Evolutionary conservation across 1,140 invertebrate genomes (phyloP).

Genomic region (Paramacrobiotus metropolitanus): DNA sequence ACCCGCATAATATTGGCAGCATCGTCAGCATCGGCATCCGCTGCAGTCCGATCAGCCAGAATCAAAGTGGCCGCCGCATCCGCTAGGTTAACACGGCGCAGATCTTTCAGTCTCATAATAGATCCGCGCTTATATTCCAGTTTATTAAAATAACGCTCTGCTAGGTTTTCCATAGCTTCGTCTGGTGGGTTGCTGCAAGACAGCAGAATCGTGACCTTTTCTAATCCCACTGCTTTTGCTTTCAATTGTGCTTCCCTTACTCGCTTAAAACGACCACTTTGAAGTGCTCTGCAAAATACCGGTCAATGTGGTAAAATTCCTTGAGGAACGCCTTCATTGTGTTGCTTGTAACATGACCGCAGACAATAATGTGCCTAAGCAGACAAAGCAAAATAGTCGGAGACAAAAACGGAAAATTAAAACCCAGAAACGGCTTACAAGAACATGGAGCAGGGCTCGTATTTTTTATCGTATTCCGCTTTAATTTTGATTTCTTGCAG

Average conservation of each 20-base stretch:
- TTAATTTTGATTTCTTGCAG: not conserved
- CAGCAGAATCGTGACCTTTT: too few species aligned
- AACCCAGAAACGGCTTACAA: not conserved
- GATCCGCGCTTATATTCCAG: constrained; percentile 34
- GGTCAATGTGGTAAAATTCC: not conserved
- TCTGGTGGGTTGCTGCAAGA: constrained; percentile 22
- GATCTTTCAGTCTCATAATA: constrained; percentile 32
- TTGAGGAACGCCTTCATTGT: not conserved
- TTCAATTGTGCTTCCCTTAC: not conserved
- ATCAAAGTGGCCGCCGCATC: constrained; percentile 30
- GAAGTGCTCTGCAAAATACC: not conserved
- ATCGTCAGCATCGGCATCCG: constrained; percentile 34
- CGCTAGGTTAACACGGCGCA: constrained; percentile 30
- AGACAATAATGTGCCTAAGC: not conserved
- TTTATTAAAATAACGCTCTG: constrained; percentile 33
- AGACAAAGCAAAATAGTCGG: not conserved
- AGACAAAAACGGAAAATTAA: not conserved
- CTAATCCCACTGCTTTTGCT: not conserved
- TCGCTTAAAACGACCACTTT: not conserved
- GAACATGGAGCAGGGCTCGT: not conserved
- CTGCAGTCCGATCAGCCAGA: constrained; percentile 26
- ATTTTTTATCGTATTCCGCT: not conserved
- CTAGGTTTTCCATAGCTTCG: constrained; percentile 31
- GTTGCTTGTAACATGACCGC: not conserved
- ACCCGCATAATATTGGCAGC: constrained; percentile 28